A percentile compares a stretch with the other conserved stretches of the same genome.
phyloP scores from a whole-genome alignment of 2,113 vertebrate genomes.

The Brachyhypopomus gauderio region DNA sequence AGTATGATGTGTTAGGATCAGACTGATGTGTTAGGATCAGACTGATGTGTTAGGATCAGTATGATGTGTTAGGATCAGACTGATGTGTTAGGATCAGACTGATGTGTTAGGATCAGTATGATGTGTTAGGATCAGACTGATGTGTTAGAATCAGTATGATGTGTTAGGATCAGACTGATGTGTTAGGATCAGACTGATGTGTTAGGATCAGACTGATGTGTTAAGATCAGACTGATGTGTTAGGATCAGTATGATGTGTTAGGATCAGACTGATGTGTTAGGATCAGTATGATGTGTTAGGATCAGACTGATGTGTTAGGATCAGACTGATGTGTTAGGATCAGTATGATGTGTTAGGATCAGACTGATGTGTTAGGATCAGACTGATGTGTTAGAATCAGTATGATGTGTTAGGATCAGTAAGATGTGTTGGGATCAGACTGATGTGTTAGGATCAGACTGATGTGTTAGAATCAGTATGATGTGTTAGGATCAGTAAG shows the following conservation, averaged over 20 bases:
- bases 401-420: neutral
- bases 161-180: neutral
- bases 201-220: constrained; percentile 1
- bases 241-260: too few species aligned
- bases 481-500: too few species aligned
- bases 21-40: constrained; percentile 22
- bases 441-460: neutral
- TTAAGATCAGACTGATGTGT: too few species aligned
- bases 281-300: too few species aligned
- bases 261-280: constrained; percentile 13
- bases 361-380: constrained; percentile 17
- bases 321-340: too few species aligned
- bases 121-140: neutral
- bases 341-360: too few species aligned
- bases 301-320: constrained; percentile 12
- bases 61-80: neutral
- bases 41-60: too few species aligned
- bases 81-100: constrained; percentile 23
- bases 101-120: too few species aligned
- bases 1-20: neutral
- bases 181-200: too few species aligned
- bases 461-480: constrained; percentile 22
- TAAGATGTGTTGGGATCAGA: constrained; percentile 23
- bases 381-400: too few species aligned
- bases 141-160: constrained; percentile 26